A percentile compares a stretch with the other conserved stretches of the same genome.
phyloP scores from a whole-genome alignment of 2,113 vertebrate species.

The Stigmatopora nigra region DNA sequence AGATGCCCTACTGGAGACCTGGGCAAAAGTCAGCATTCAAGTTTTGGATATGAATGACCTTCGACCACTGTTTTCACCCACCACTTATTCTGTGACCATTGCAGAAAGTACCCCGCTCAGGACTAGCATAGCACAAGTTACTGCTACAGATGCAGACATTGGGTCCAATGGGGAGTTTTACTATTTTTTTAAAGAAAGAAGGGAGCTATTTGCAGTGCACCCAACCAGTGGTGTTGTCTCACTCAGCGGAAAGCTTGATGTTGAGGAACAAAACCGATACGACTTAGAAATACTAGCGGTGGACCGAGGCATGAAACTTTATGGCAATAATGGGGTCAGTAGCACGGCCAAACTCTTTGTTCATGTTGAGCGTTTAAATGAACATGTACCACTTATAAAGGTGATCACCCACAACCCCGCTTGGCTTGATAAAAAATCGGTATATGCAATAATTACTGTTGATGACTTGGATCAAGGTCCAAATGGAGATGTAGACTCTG shows the following conservation, averaged over 20 bases:
- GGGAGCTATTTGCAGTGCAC: conserved; percentile 91
- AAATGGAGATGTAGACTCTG: conserved; percentile 88
- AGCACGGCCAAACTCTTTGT: conserved; percentile 95
- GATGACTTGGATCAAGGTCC: conserved; percentile 85
- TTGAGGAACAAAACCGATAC: conserved; percentile 80
- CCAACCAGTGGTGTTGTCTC: conserved; percentile 92
- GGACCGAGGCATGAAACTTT: conserved; percentile 96
- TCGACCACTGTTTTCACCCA: conserved; percentile 96
- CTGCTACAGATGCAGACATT: conserved; percentile 94
- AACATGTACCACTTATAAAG: conserved; percentile 78
- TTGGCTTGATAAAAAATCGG: conserved; percentile 73
- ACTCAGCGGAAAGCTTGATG: conserved; percentile 84
- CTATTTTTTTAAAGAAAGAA: conserved; percentile 94
- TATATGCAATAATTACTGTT: conserved; percentile 78
- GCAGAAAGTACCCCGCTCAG: conserved; percentile 91
- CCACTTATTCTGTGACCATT: conserved; percentile 91
- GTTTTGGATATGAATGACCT: conserved; percentile 98
- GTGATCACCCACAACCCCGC: conserved; percentile 76
- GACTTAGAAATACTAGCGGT: conserved; percentile 93
- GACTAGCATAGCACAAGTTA: conserved; percentile 96
- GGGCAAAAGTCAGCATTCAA: conserved; percentile 92
- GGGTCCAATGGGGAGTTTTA: conserved; percentile 98
- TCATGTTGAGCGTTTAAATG: conserved; percentile 88
- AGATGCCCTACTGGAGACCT: conserved; percentile 82
- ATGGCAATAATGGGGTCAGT: conserved; percentile 95